Conservation (phyloP, 2,113 vertebrate genomes). For the Entomyzon cyanotis region DNA sequence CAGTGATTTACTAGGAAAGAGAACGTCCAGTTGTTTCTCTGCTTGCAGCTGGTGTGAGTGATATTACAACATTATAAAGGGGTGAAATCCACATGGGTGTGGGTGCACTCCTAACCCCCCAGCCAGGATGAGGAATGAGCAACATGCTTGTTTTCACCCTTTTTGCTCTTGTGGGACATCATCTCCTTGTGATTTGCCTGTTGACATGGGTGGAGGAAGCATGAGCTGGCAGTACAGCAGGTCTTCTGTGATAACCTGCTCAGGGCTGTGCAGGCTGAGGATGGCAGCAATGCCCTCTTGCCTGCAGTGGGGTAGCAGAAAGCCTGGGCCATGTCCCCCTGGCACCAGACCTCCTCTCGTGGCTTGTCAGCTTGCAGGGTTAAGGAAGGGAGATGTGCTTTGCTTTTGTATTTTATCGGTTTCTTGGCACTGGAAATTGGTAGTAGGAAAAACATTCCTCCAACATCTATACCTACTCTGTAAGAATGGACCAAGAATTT, state of each 20-base stretch:
- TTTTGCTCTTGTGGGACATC: background rate
- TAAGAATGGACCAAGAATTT: background rate
- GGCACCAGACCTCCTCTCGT: background rate
- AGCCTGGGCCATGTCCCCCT: rapidly evolving
- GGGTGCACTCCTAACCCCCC: background rate
- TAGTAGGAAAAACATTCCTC: background rate
- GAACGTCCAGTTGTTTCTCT: background rate
- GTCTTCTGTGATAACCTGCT: background rate
- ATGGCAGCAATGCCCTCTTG: background rate
- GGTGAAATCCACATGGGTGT: background rate
- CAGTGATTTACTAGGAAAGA: background rate
- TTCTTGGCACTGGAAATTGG: background rate
- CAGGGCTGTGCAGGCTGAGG: background rate
- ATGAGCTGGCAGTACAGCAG: background rate
- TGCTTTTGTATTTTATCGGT: background rate
- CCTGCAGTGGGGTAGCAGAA: background rate
- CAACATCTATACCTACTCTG: background rate
- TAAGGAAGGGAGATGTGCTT: background rate
- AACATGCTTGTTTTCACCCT: background rate
- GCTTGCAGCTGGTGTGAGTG: background rate
- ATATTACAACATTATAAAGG: background rate
- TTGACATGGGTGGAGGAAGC: rapidly evolving
- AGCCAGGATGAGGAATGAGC: background rate
- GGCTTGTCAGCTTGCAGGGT: background rate
- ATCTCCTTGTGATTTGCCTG: background rate